Conservation (phyloP, 2,797 vertebrate species). For the Paguma larvata region DNA sequence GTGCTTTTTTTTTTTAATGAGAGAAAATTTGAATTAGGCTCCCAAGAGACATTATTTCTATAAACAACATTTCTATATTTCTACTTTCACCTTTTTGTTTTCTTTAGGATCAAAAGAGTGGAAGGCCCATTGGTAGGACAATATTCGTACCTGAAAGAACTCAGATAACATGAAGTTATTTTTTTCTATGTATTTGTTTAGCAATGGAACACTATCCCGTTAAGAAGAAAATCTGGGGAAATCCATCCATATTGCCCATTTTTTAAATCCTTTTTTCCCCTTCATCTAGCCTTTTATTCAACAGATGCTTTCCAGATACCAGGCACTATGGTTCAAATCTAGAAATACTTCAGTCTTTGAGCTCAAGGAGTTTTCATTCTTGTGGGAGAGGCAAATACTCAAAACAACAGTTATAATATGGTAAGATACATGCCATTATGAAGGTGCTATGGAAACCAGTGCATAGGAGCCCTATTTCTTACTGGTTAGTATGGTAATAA, state of each 20-base stretch:
- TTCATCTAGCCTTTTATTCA: background rate
- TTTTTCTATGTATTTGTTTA: background rate
- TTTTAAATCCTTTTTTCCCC: background rate
- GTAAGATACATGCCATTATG: background rate
- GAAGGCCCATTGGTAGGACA: background rate
- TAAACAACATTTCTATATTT: background rate
- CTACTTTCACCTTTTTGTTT: background rate
- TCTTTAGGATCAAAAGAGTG: background rate
- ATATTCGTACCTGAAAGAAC: background rate
- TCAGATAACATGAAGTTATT: background rate
- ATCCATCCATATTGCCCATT: background rate
- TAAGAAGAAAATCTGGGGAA: background rate
- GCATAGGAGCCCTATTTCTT: background rate
- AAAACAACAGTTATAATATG: background rate
- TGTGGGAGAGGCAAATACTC: background rate
- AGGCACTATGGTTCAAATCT: background rate
- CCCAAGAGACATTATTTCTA: slow-evolving; percentile 13
- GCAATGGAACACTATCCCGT: background rate
- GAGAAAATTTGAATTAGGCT: background rate
- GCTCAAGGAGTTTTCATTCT: background rate
- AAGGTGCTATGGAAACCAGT: background rate
- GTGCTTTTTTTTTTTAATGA: background rate
- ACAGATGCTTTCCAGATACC: background rate
- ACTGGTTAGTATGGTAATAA: background rate
- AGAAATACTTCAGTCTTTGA: background rate